Evolutionary conservation across 1,140 invertebrate genomes (phyloP).

Genomic region (Lepeophtheirus salmonis): DNA sequence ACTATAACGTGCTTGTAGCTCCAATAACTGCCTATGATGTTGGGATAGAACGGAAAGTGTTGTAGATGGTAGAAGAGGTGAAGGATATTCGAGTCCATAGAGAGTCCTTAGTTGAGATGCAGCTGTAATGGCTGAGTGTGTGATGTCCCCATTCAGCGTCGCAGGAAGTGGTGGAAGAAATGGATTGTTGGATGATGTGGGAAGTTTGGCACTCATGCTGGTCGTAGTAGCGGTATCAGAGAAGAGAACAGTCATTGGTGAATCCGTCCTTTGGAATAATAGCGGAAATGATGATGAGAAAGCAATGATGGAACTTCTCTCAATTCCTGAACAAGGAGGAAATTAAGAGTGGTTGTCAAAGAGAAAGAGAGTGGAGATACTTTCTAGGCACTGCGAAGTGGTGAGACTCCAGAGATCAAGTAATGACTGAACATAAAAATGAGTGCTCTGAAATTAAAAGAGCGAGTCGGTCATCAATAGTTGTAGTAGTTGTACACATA

Average conservation of each 20-base stretch:
- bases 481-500: not conserved
- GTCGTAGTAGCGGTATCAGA: not conserved
- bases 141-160: too few species aligned
- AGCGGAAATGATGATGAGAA: not conserved
- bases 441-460: not conserved
- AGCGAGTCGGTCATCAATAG: not conserved
- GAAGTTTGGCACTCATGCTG: not conserved
- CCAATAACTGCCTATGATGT: conserved; percentile 13
- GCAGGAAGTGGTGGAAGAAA: not conserved
- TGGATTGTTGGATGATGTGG: not conserved
- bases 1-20: conserved; percentile 7
- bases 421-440: not conserved
- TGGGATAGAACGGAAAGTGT: conserved; percentile 1
- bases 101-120: not conserved
- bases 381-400: too few species aligned
- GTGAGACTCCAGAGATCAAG: not conserved
- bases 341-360: too few species aligned
- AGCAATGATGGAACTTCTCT: too few species aligned
- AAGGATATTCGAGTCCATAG: not conserved
- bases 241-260: not conserved
- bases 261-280: not conserved
- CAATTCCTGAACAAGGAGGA: too few species aligned
- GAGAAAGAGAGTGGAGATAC: too few species aligned
- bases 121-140: not conserved
- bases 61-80: not conserved